phyloP scores from a whole-genome alignment of 2,888 invertebrate species.

The Eupithecia pulchellata region DNA sequence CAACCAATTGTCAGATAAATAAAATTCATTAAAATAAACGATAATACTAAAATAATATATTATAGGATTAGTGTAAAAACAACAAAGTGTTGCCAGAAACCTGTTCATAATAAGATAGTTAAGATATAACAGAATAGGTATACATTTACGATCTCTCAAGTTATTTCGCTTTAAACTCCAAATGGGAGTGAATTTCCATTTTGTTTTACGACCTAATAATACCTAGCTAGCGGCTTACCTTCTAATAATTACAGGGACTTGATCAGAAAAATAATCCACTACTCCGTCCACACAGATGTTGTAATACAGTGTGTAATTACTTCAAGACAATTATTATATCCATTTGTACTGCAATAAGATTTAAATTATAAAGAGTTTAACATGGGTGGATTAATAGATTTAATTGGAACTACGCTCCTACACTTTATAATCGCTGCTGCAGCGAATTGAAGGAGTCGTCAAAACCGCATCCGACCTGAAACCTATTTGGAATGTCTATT shows the following conservation, averaged over 20 bases:
- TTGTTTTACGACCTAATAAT: conserved; percentile 18
- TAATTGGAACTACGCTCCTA: background rate
- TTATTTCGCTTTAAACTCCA: conserved; percentile 1
- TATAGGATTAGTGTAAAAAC: background rate
- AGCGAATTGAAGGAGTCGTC: background rate
- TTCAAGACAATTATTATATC: background rate
- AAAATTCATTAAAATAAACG: background rate
- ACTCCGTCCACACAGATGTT: background rate
- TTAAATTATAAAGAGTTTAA: background rate
- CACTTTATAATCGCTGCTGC: background rate
- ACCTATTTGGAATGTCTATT: too few relatives aligned
- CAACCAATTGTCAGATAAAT: background rate
- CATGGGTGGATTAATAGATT: background rate
- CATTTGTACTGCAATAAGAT: conserved; percentile 1
- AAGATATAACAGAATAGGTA: background rate
- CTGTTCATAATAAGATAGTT: background rate
- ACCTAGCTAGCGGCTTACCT: background rate
- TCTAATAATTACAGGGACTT: background rate
- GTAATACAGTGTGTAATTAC: conserved; percentile 1
- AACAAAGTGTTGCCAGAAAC: background rate
- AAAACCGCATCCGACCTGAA: background rate
- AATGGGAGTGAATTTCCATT: conserved; percentile 16
- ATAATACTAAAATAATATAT: background rate
- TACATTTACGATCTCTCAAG: conserved; percentile 3
- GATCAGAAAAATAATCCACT: background rate